Evolutionary conservation across 2,888 invertebrate species (phyloP).

Genomic region (Tuberolachnus salignus): DNA sequence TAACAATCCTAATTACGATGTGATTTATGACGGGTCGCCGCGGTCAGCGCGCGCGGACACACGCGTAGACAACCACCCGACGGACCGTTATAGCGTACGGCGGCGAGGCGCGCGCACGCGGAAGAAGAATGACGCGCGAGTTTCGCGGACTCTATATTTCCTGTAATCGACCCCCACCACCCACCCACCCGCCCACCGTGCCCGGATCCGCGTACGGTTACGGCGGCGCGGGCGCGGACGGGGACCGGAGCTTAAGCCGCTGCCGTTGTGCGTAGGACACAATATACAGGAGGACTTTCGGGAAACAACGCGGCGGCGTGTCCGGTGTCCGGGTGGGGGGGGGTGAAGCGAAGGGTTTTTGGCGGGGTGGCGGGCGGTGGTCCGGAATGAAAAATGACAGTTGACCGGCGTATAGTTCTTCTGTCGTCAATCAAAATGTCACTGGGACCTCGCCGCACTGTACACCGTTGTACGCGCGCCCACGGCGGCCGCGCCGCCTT

Average conservation of each 20-base stretch:
- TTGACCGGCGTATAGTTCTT: slow-evolving; percentile 52
- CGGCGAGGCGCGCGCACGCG: not conserved
- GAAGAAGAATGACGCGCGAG: not conserved
- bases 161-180: too few species aligned
- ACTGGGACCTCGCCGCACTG: slow-evolving; percentile 1
- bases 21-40: slow-evolving; percentile 48
- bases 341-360: too few species aligned
- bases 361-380: too few species aligned
- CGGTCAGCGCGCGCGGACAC: not conserved
- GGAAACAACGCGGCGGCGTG: slow-evolving; percentile 44
- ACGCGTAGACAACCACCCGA: not conserved
- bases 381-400: slow-evolving; percentile 55
- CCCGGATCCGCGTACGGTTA: too few species aligned
- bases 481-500: not conserved
- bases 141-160: too few species aligned
- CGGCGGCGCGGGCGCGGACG: too few species aligned
- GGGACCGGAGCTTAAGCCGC: not conserved
- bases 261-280: not conserved
- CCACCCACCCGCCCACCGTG: not conserved
- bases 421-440: slow-evolving; percentile 56
- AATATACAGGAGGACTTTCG: not conserved
- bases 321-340: not conserved
- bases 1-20: slow-evolving; percentile 43
- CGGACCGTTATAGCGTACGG: not conserved
- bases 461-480: too few species aligned